These are phyloP conservation scores for Cryptoblepharus egeriae DNA, from an alignment of 2,797 vertebrate genomes.

Conservation along the genomic window DNA sequence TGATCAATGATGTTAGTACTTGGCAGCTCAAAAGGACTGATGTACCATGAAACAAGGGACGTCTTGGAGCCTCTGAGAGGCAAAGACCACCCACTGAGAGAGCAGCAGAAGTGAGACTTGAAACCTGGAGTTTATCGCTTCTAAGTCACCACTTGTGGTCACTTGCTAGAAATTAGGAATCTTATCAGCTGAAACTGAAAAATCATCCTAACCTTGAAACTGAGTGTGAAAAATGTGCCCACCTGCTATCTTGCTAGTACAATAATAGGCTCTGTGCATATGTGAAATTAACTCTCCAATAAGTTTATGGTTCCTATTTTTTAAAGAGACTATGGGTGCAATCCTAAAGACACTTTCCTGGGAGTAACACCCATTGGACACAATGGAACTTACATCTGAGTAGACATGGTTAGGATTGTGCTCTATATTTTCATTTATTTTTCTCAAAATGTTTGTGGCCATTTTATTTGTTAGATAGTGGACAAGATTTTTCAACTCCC, in stretches of 20 bases:
- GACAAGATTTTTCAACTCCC: background rate
- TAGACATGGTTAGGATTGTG: too few relatives aligned
- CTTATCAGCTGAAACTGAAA: background rate
- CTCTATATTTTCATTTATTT: too few relatives aligned
- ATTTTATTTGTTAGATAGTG: background rate
- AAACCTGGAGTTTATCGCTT: constrained; percentile 1
- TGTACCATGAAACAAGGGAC: background rate
- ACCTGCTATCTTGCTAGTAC: background rate
- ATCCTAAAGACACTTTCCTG: too few relatives aligned
- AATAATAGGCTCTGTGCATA: background rate
- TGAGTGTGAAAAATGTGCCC: background rate
- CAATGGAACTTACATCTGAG: too few relatives aligned
- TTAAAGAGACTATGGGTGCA: background rate
- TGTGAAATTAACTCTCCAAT: background rate
- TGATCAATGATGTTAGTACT: background rate
- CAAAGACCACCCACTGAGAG: constrained; percentile 10
- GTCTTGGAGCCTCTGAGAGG: background rate
- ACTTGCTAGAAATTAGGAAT: constrained; percentile 2
- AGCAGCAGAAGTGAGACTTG: background rate
- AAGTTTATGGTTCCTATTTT: background rate
- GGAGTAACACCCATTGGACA: too few relatives aligned
- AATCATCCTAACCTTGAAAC: background rate
- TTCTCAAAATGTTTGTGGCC: background rate
- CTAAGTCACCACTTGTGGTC: constrained; percentile 4
- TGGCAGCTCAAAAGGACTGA: constrained; percentile 1